Evolutionary conservation across 2,888 invertebrate species (phyloP).

Genomic region (Epirrita christyi): DNA sequence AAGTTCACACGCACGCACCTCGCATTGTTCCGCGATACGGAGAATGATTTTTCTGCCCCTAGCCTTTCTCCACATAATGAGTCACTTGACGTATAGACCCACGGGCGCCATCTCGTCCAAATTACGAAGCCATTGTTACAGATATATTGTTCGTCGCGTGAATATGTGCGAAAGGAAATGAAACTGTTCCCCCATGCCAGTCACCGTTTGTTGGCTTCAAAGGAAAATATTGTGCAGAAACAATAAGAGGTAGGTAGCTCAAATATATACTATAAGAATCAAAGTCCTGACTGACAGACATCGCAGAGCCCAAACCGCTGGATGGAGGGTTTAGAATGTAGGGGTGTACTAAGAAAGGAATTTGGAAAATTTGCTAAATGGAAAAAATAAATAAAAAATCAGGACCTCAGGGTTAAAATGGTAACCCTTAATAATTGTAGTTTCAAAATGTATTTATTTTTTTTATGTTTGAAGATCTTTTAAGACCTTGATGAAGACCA

Average conservation of each 20-base stretch:
- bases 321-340: no score
- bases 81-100: conserved; percentile 79
- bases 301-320: no score
- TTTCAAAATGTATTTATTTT: no score
- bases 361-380: no score
- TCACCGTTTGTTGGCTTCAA: conserved; percentile 59
- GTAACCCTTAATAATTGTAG: no score
- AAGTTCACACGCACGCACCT: conserved; percentile 59
- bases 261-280: background rate
- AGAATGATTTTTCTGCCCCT: conserved; percentile 70
- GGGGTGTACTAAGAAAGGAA: no score
- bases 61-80: conserved; percentile 77
- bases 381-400: no score
- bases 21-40: conserved; percentile 57
- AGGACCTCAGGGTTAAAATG: no score
- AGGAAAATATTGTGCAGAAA: conserved; percentile 10
- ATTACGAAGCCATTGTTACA: conserved; percentile 78
- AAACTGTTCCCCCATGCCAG: conserved; percentile 68
- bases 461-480: no score
- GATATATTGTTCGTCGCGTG: conserved; percentile 78
- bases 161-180: conserved; percentile 81
- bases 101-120: conserved; percentile 73
- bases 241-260: conserved; percentile 1
- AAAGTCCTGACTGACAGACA: no score
- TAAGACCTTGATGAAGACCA: no score